phyloP scores from a whole-genome alignment of 2,113 vertebrate genomes.

The Nothocercus nigrocapillus region DNA sequence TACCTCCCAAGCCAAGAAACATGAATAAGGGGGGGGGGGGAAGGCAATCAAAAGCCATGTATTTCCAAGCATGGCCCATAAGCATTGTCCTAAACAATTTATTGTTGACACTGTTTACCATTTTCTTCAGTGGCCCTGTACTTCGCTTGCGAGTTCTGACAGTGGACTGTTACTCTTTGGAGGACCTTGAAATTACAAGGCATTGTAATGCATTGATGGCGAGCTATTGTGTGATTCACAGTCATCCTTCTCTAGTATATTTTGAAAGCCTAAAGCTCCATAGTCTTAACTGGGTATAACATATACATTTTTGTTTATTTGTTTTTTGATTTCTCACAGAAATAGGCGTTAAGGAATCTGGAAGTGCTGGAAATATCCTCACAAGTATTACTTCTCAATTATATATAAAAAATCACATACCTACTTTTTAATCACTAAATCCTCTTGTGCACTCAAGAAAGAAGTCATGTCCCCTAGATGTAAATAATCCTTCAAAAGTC shows the following conservation, averaged over 20 bases:
- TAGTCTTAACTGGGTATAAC: background rate
- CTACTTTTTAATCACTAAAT: slow-evolving; percentile 37
- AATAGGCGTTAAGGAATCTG: background rate
- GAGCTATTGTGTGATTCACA: background rate
- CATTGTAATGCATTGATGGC: background rate
- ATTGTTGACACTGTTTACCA: background rate
- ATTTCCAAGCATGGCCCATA: background rate
- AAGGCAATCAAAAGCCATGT: background rate
- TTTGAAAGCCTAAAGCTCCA: background rate
- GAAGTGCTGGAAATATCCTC: slow-evolving; percentile 44
- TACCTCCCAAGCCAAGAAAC: background rate
- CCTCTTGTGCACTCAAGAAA: slow-evolving; percentile 44
- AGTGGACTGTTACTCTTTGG: background rate
- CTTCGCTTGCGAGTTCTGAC: background rate
- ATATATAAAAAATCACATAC: slow-evolving; percentile 49
- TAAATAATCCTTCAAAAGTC: slow-evolving; percentile 61
- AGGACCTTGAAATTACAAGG: background rate
- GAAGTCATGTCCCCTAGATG: slow-evolving; percentile 28
- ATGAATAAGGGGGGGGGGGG: background rate
- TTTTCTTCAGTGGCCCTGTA: background rate
- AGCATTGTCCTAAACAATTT: background rate
- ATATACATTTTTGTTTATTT: background rate
- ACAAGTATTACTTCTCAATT: slow-evolving; percentile 47
- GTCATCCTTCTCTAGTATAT: background rate
- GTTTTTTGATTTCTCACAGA: background rate